Evolutionary conservation across 2,113 vertebrate species (phyloP).

Genomic region (Actinemys pallida): DNA sequence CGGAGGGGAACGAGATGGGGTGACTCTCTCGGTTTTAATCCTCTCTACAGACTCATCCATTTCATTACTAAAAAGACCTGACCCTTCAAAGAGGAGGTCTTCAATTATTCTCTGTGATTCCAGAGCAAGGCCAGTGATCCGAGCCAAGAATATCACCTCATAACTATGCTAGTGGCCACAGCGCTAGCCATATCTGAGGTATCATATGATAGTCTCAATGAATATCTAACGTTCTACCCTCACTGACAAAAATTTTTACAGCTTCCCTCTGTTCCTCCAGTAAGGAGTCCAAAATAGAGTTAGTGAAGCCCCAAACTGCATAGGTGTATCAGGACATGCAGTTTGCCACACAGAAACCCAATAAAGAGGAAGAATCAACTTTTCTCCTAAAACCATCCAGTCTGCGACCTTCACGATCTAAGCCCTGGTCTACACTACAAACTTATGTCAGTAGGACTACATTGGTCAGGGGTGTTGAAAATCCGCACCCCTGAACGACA

Average conservation of each 20-base stretch:
- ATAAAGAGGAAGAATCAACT: background rate
- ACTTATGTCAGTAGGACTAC: background rate
- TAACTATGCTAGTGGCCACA: background rate
- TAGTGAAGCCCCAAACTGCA: background rate
- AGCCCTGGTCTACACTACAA: background rate
- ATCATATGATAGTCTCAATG: background rate
- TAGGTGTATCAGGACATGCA: background rate
- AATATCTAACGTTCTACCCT: background rate
- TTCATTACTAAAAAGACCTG: background rate
- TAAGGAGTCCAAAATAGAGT: background rate
- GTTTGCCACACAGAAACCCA: background rate
- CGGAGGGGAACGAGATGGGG: background rate
- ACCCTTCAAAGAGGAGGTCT: background rate
- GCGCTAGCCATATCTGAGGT: background rate
- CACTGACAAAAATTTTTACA: background rate
- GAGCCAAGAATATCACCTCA: background rate
- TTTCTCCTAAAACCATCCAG: background rate
- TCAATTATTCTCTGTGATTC: background rate
- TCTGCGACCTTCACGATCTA: background rate
- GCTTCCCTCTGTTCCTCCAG: background rate
- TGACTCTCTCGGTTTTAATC: background rate
- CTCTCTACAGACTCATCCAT: background rate
- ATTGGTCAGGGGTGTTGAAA: background rate
- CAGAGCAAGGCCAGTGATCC: background rate
- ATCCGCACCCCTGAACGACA: background rate